These are phyloP conservation scores for Champsocephalus gunnari DNA, from an alignment of 2,797 vertebrate genomes.

Conservation along the genomic window DNA sequence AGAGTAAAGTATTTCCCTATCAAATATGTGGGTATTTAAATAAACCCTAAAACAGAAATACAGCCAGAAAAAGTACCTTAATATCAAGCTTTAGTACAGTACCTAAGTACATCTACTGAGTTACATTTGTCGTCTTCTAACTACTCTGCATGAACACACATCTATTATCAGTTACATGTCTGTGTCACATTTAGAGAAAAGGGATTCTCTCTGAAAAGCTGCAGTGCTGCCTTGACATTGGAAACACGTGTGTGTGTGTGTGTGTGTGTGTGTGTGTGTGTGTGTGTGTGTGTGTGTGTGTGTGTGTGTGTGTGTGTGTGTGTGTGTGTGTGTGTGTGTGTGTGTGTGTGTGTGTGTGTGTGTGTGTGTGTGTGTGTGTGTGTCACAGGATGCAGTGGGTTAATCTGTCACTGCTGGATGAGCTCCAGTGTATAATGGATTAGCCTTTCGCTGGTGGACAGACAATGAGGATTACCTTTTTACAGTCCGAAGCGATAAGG, in stretches of 20 bases:
- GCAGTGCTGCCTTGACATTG: slow-evolving; percentile 23
- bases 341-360: slow-evolving; percentile 22
- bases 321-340: slow-evolving; percentile 16
- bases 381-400: slow-evolving; percentile 51
- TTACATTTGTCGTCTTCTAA: not conserved
- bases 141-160: slow-evolving; percentile 5
- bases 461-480: slow-evolving; percentile 57
- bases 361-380: slow-evolving; percentile 15
- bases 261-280: slow-evolving; percentile 7
- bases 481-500: slow-evolving; percentile 20
- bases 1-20: not conserved
- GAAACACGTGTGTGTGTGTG: slow-evolving; percentile 13
- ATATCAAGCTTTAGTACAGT: not conserved
- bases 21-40: not conserved
- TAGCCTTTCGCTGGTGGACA: slow-evolving; percentile 56
- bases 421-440: slow-evolving; percentile 68
- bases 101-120: not conserved
- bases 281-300: slow-evolving; percentile 21
- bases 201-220: slow-evolving; percentile 9
- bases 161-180: not conserved
- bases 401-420: slow-evolving; percentile 70
- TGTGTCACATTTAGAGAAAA: not conserved
- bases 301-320: slow-evolving; percentile 13
- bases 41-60: not conserved
- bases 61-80: not conserved